Base-by-base conservation (phyloP, 2,113 vertebrate genomes). In the Orycteropus afer region DNA sequence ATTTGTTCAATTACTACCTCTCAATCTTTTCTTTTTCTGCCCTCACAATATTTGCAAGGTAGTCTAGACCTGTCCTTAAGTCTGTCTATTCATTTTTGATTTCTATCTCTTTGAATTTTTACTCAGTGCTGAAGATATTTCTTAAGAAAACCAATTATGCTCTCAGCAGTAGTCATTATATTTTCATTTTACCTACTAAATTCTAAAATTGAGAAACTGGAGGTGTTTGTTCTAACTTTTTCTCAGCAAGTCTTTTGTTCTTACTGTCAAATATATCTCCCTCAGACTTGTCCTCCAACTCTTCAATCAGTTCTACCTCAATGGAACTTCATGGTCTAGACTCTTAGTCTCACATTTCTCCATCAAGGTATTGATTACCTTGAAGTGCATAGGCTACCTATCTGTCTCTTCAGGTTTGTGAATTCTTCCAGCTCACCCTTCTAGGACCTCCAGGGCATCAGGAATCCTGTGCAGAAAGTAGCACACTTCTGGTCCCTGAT, bases 121-220 rank as follows among this genome's bases (percentile, higher is more conserved):
- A 27, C 18, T 82, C 45, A 71, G 3, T 37, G 27, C 67, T 53
- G 1, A 69, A 55, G 1, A 57, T 74, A 55, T 71, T 93, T 87
- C 47, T 84, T 87, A 73, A 79, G 67, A 94, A 94, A 80, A 79
- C 1, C 51, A 76, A 37, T 93, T 88, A 88, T 93, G 25, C 67
- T 74, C 49, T 93, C 29, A 79, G 49, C 20, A 86, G 22, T 81
- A 22, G 86, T 55, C 34, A 82, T 14, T 45, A 89, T 4, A 47
- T 57, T 49, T 79, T n/a, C 25, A 63, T 18, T 77, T 84, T 49
- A 85, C 18, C 11, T 63, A 81, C 3, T 82, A 79, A 5, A 34
- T 13, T 85, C 86, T 81, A 61, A 55, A 81, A 71, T n/a, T 86
- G 40, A 82, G 32, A 83, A 74, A 83, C 25, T n/a, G 17, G 82